Base-by-base conservation (phyloP, 30 jellyfish, hydroid and myxozoan genomes). In the Nemopilema nomurai region DNA sequence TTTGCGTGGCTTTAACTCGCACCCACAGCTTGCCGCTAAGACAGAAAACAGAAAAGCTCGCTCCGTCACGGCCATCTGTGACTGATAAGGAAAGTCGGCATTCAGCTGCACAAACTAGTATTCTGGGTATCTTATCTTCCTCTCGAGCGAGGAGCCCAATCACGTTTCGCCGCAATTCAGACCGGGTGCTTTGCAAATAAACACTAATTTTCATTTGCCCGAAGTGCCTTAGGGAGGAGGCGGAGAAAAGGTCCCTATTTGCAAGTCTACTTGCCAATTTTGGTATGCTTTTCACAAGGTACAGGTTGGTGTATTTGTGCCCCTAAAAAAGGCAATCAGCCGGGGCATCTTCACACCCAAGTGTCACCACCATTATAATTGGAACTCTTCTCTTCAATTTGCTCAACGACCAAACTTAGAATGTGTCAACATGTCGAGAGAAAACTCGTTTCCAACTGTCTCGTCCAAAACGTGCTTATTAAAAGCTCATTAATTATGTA, bases 401-500 rank as follows among this genome's bases (percentile, higher is more conserved):
- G 57, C 13, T 13, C 57, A 41, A 41, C 6, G 13, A 41, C 21
- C 22, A 31, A 17, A 20, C 23, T 31, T 67, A 32, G 76, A 19
- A 23, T 21, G 23, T 23, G 76, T 28, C 19, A 67, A 23, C 33
- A 67, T 19, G 76, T 28, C 17, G 33, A 31, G 32, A 67, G 23
- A 18, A 23, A 23, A 23, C 31, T 67, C 23, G 30, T 23, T 71
- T 71, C 25, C n/a, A 24, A 23, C 3, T 18, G 25, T n/a, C 57
- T 6, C 16, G 18, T 31, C 65, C 65, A 16, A 6, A 71, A 51
- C 51, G 62, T 17, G 57, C 81, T 77, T 49, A 49, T 65, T 65
- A 80, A 81, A 81, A 81, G 51, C 69, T 17, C 32, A 66, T 81
- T 81, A 33, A 62, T 67, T n/a, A 67, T 24, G 17, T 18, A 25